Evolutionary conservation across 2,797 vertebrate genomes (phyloP).

Genomic region (Centroberyx gerrardi): DNA sequence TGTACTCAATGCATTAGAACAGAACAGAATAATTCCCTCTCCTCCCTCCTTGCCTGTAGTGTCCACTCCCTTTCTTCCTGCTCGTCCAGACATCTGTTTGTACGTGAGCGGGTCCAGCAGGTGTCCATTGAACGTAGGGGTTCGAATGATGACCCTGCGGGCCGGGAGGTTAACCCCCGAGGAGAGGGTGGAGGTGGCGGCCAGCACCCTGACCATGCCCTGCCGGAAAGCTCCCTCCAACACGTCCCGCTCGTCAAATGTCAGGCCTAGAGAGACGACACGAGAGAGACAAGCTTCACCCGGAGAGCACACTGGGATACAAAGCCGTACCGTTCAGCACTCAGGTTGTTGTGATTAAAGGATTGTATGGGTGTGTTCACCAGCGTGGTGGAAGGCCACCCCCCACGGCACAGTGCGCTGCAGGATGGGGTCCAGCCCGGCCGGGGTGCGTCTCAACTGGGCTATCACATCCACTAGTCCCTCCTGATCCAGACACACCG

Average conservation of each 20-base stretch:
- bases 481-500: conserved; percentile 86
- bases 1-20: neutral
- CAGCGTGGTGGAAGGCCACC: conserved; percentile 97
- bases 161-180: conserved; percentile 98
- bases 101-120: conserved; percentile 95
- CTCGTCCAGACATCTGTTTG: conserved; percentile 97
- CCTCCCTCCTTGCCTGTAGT: conserved; percentile 85
- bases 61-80: conserved; percentile 97
- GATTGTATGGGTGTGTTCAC: conserved; percentile 75
- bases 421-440: conserved; percentile 92
- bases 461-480: conserved; percentile 89
- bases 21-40: neutral
- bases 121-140: conserved; percentile 92
- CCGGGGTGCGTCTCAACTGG: conserved; percentile 91
- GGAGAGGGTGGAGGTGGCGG: conserved; percentile 95
- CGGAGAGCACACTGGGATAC: too few relatives aligned
- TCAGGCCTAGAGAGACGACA: conserved; percentile 88
- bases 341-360: neutral
- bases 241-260: conserved; percentile 96
- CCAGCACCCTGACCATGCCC: conserved; percentile 90
- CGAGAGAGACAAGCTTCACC: neutral
- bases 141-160: conserved; percentile 94
- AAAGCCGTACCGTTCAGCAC: neutral
- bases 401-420: conserved; percentile 93
- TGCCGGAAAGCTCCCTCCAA: conserved; percentile 95